Evolutionary conservation across 2,113 vertebrate species (phyloP).

Genomic region (Myotis lucifugus): DNA sequence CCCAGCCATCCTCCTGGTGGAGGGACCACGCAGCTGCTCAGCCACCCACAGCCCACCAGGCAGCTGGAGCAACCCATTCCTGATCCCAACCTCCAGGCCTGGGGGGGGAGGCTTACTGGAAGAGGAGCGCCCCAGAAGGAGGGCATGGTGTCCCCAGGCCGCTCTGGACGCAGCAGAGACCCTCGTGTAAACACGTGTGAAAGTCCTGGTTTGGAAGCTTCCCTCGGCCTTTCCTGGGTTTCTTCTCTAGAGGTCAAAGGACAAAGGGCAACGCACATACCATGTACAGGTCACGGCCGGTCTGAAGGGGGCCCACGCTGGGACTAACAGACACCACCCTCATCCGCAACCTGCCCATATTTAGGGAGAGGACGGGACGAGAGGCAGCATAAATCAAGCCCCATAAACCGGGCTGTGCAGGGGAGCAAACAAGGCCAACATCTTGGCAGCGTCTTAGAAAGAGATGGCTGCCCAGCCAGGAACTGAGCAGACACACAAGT

Average conservation of each 20-base stretch:
- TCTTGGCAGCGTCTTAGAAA: background rate
- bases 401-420: background rate
- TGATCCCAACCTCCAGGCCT: background rate
- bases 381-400: background rate
- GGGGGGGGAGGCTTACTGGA: background rate
- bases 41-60: background rate
- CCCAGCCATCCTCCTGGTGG: background rate
- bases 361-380: background rate
- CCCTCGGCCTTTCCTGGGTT: background rate
- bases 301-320: background rate
- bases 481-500: background rate
- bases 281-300: background rate
- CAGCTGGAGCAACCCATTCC: rapidly evolving
- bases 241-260: background rate
- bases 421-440: background rate
- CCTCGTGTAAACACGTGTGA: background rate
- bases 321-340: background rate
- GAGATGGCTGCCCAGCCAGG: background rate
- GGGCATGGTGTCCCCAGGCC: background rate
- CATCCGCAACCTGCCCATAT: background rate
- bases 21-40: background rate
- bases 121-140: background rate
- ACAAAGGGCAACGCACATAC: background rate
- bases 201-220: background rate
- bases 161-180: background rate